Evolutionary conservation across 2,797 vertebrate genomes (phyloP).

Genomic region (Pithecia hirsuta): DNA sequence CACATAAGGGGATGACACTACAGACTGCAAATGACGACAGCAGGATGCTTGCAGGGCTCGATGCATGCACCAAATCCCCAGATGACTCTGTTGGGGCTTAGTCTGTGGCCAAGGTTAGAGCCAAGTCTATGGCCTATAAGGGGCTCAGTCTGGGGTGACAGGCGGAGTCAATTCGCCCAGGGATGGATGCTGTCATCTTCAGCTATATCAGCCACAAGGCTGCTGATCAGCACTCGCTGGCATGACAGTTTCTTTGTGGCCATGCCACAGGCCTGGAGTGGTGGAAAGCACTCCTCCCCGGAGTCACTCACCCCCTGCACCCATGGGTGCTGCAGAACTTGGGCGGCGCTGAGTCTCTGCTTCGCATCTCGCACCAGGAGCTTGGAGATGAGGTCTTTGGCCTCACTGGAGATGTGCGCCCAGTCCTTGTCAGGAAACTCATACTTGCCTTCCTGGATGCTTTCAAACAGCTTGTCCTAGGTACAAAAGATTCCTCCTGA

Average conservation of each 20-base stretch:
- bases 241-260: background rate
- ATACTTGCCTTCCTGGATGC: slow-evolving; percentile 90
- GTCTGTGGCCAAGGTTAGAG: background rate
- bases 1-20: background rate
- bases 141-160: background rate
- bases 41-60: background rate
- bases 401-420: slow-evolving; percentile 87
- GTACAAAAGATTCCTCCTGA: slow-evolving; percentile 55
- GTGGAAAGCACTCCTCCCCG: background rate
- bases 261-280: background rate
- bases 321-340: slow-evolving; percentile 93
- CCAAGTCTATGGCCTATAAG: background rate
- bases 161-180: background rate
- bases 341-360: slow-evolving; percentile 87
- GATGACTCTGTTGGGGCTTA: background rate
- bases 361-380: slow-evolving; percentile 88
- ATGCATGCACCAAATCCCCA: background rate
- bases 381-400: slow-evolving; percentile 90
- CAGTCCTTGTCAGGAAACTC: slow-evolving; percentile 90
- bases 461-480: slow-evolving; percentile 89
- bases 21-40: background rate
- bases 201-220: background rate
- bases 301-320: slow-evolving; percentile 92
- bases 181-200: background rate
- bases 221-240: background rate